Percentiles rank a stretch among this genome's conserved stretches.
phyloP scores from a whole-genome alignment of 2,888 invertebrate species.

The Druceiella hillmani region DNA sequence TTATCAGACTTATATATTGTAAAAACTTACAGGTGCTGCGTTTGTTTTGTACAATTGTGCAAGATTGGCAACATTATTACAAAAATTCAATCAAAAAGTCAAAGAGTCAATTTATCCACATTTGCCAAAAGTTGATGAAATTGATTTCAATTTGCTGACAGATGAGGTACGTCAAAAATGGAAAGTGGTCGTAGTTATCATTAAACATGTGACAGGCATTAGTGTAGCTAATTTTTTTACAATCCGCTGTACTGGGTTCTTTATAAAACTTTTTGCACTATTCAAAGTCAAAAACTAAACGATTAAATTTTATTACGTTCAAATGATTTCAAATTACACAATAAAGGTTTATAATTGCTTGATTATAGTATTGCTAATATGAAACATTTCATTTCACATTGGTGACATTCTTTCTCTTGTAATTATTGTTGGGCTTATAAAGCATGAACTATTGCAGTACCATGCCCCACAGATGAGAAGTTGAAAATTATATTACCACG shows the following conservation, averaged over 20 bases:
- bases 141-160: constrained; percentile 57
- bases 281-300: too few species aligned
- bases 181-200: constrained; percentile 1
- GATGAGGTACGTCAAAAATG: constrained; percentile 52
- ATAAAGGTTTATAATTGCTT: too few species aligned
- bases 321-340: too few species aligned
- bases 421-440: too few species aligned
- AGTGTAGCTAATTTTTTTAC: neutral
- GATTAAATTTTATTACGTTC: too few species aligned
- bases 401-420: too few species aligned
- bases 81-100: constrained; percentile 56
- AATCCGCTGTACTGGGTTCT: neutral
- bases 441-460: too few species aligned
- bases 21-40: constrained; percentile 53
- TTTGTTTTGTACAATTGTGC: constrained; percentile 78
- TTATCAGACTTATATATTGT: constrained; percentile 18
- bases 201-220: neutral
- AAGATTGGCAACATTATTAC: constrained; percentile 60
- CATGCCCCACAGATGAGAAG: too few species aligned
- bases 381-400: too few species aligned
- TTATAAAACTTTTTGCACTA: too few species aligned
- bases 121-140: constrained; percentile 51
- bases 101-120: constrained; percentile 50
- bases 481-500: too few species aligned
- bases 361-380: too few species aligned